Evolutionary conservation across 2,113 vertebrate genomes (phyloP).

Genomic region (Odocoileus virginianus): DNA sequence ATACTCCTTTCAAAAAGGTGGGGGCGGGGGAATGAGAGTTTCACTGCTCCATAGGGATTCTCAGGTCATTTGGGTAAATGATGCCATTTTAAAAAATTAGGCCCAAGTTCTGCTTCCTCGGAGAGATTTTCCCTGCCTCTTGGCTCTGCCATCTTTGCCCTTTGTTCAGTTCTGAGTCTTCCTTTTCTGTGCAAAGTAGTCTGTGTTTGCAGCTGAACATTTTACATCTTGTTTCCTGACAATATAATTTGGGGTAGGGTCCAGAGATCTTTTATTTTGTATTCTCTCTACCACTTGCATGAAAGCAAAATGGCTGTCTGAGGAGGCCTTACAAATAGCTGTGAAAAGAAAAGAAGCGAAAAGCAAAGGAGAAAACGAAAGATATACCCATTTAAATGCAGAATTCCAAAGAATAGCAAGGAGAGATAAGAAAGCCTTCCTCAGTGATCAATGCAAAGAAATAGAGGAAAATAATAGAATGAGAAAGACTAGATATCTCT

Average conservation of each 20-base stretch:
- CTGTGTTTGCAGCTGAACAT: not conserved
- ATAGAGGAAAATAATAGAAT: not conserved
- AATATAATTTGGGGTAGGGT: not conserved
- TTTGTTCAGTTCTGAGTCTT: not conserved
- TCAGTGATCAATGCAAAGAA: not conserved
- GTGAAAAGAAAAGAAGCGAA: not conserved
- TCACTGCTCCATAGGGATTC: not conserved
- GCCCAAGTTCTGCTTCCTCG: not conserved
- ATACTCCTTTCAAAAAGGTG: not conserved
- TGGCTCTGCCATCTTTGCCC: not conserved
- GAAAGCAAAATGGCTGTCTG: not conserved
- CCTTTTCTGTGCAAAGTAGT: not conserved
- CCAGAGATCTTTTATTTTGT: not conserved
- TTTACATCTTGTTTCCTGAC: not conserved
- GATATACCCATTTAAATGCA: not conserved
- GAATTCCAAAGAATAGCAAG: not conserved
- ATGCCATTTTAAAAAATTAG: not conserved
- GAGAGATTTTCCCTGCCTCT: not conserved
- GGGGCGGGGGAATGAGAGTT: not conserved
- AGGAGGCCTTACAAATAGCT: not conserved
- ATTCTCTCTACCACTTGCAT: not conserved
- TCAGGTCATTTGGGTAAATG: not conserved
- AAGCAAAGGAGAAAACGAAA: not conserved
- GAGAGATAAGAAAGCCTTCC: not conserved
- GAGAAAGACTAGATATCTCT: not conserved